A percentile compares a stretch with the other conserved stretches of the same genome.
These are phyloP conservation scores for Phataginus tetradactyla DNA, from an alignment of 2,797 vertebrate genomes.

Conservation along the genomic window DNA sequence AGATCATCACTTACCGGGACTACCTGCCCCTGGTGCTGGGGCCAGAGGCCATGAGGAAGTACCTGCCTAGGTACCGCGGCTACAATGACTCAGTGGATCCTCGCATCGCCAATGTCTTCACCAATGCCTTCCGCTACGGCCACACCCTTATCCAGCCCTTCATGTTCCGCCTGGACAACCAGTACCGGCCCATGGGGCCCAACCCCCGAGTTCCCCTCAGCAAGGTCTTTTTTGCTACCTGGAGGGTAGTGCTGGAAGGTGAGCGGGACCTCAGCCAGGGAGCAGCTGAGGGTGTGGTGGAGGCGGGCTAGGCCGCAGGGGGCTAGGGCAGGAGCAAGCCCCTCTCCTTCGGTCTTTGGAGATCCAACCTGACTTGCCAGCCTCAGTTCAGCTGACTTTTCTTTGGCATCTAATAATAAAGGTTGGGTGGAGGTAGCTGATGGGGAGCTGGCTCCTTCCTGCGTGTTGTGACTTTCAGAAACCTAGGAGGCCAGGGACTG, in stretches of 20 bases:
- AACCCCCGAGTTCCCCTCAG: constrained; percentile 85
- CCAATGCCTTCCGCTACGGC: constrained; percentile 93
- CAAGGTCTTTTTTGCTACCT: constrained; percentile 90
- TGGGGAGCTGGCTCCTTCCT: neutral
- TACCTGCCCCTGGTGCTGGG: constrained; percentile 93
- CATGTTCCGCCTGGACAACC: constrained; percentile 85
- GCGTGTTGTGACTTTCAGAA: neutral
- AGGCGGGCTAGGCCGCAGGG: neutral
- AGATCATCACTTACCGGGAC: constrained; percentile 93
- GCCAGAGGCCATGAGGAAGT: neutral
- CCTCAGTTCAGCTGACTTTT: neutral
- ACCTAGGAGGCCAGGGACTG: neutral
- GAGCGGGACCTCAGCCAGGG: neutral
- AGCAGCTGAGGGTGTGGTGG: neutral
- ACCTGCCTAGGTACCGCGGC: constrained; percentile 85
- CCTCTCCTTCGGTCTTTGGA: neutral
- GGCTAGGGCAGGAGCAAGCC: neutral
- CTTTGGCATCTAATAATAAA: neutral
- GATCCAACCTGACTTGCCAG: neutral
- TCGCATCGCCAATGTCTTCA: constrained; percentile 91
- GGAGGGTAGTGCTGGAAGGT: constrained; percentile 91
- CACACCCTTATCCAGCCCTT: constrained; percentile 90
- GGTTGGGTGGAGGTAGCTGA: no score
- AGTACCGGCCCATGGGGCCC: constrained; percentile 81
- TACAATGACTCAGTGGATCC: constrained; percentile 90